A percentile compares a stretch with the other conserved stretches of the same genome.
phyloP scores from a whole-genome alignment of 2,797 vertebrate species.

The Gadopsis marmoratus region DNA sequence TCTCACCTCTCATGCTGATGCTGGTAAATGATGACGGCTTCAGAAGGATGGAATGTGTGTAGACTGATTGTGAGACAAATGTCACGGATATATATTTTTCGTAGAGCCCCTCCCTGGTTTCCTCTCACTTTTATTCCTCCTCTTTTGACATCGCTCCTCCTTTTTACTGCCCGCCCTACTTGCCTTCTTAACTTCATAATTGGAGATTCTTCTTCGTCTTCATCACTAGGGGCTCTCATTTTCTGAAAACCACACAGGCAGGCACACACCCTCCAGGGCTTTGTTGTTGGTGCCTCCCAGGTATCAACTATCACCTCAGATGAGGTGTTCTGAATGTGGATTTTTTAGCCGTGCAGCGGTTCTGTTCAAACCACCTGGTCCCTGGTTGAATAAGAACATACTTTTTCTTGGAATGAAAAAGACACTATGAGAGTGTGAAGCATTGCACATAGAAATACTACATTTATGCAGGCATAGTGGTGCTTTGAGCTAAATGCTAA shows the following conservation, averaged over 20 bases:
- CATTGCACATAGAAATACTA: background rate
- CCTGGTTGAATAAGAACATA: background rate
- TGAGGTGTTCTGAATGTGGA: background rate
- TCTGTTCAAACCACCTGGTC: background rate
- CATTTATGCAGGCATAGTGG: background rate
- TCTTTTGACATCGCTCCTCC: slow-evolving; percentile 40
- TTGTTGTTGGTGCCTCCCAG: slow-evolving; percentile 35
- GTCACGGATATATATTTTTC: slow-evolving; percentile 47
- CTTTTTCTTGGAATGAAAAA: too few relatives aligned
- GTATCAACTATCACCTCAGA: slow-evolving; percentile 38
- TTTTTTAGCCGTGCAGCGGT: background rate
- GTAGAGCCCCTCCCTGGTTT: slow-evolving; percentile 50
- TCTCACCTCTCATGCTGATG: slow-evolving; percentile 83
- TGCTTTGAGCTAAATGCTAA: too few relatives aligned
- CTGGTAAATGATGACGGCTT: slow-evolving; percentile 32
- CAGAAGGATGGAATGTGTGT: slow-evolving; percentile 26
- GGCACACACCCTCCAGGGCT: slow-evolving; percentile 18
- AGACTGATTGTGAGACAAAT: slow-evolving; percentile 22
- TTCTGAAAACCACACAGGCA: slow-evolving; percentile 10
- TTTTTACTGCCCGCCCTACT: slow-evolving; percentile 24
- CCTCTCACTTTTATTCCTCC: slow-evolving; percentile 33
- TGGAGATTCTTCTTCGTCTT: slow-evolving; percentile 15
- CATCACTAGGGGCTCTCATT: slow-evolving; percentile 22
- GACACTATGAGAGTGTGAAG: background rate
- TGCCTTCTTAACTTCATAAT: slow-evolving; percentile 10